Conservation (phyloP, 2,113 vertebrate genomes). For the Aphyosemion australe region DNA sequence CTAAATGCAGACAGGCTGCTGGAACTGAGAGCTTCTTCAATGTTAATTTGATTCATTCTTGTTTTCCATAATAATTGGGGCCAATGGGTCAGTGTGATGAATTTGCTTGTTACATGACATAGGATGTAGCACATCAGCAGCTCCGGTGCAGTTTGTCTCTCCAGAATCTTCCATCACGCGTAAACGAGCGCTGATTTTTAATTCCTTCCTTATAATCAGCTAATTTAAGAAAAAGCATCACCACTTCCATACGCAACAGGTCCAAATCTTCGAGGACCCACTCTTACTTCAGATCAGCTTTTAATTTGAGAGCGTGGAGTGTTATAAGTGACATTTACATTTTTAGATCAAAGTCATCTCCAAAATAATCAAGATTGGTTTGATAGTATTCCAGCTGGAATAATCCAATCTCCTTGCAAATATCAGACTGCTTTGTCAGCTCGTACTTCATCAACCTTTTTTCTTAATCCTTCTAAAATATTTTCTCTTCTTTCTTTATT, state of each 20-base stretch:
- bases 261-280: constrained; percentile 9
- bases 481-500: constrained; percentile 41
- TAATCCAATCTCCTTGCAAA: constrained; percentile 58
- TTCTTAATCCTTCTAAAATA: constrained; percentile 40
- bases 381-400: constrained; percentile 52
- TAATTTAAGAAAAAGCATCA: constrained; percentile 11
- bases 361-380: constrained; percentile 52
- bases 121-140: constrained; percentile 47
- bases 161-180: constrained; percentile 28
- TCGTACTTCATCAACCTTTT: constrained; percentile 49
- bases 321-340: constrained; percentile 56
- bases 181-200: constrained; percentile 23
- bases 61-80: constrained; percentile 81
- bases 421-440: constrained; percentile 57
- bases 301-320: constrained; percentile 31
- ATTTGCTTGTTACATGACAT: constrained; percentile 74
- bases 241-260: constrained; percentile 34
- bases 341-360: constrained; percentile 52
- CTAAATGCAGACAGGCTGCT: constrained; percentile 49
- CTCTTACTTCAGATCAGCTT: constrained; percentile 16
- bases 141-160: constrained; percentile 46
- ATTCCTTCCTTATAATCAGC: neutral
- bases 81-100: constrained; percentile 73
- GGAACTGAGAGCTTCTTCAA: constrained; percentile 68
- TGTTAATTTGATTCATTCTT: constrained; percentile 79